These are phyloP conservation scores for Cryptops parisi DNA, from an alignment of 2,888 invertebrate species.

Conservation along the genomic window DNA sequence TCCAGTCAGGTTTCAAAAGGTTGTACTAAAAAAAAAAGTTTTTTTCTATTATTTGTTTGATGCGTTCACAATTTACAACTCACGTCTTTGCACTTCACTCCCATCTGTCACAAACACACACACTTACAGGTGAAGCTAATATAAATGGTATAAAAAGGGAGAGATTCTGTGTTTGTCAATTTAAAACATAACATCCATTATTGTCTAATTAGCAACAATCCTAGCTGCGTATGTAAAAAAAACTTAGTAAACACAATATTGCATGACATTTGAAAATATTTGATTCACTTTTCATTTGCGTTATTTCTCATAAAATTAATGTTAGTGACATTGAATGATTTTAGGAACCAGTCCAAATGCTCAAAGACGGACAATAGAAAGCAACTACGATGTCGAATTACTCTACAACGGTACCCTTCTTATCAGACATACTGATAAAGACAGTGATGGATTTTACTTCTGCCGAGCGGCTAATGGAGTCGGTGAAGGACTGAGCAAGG, in stretches of 20 bases:
- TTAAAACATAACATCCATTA: too few relatives aligned
- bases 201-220: too few relatives aligned
- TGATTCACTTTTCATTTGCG: not conserved
- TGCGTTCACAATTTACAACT: too few relatives aligned
- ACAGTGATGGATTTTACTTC: constrained; percentile 84
- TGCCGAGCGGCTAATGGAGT: constrained; percentile 94
- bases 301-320: not conserved
- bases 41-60: too few relatives aligned
- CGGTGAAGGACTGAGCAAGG: constrained; percentile 85
- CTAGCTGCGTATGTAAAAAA: too few relatives aligned
- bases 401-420: constrained; percentile 77
- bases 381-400: constrained; percentile 77
- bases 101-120: too few relatives aligned
- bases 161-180: too few relatives aligned
- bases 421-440: constrained; percentile 79
- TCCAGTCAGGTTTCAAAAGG: too few relatives aligned
- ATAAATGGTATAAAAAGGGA: too few relatives aligned
- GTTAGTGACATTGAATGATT: not conserved
- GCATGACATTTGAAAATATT: not conserved
- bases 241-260: not conserved
- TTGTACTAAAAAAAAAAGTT: too few relatives aligned
- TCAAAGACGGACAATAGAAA: constrained; percentile 81
- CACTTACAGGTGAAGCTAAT: too few relatives aligned
- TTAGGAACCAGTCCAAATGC: constrained; percentile 85
- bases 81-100: too few relatives aligned